A percentile compares a stretch with the other conserved stretches of the same genome.
These are phyloP conservation scores for Ophioninae sp. DNA, from an alignment of 2,888 invertebrate genomes.

Conservation along the genomic window DNA sequence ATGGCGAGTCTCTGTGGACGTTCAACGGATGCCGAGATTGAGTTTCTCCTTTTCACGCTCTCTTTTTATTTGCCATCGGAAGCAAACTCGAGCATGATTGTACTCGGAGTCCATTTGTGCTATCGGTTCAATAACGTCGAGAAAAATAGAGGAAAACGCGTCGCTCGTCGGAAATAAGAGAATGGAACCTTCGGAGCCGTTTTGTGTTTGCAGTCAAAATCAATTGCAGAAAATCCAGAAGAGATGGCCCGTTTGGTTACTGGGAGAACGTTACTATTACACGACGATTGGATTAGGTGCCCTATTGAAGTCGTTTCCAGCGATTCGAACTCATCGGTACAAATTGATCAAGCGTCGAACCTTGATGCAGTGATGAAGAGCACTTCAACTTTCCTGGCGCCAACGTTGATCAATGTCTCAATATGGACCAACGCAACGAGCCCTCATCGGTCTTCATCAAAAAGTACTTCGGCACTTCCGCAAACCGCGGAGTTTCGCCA, in stretches of 20 bases:
- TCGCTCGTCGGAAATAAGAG: slow-evolving; percentile 18
- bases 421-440: slow-evolving; percentile 2
- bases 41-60: slow-evolving; percentile 27
- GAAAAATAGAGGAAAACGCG: slow-evolving; percentile 10
- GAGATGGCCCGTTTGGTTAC: neutral
- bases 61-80: slow-evolving; percentile 36
- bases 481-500: neutral
- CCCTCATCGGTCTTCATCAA: slow-evolving; percentile 15
- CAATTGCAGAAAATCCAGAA: neutral
- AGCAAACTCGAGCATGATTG: slow-evolving; percentile 11
- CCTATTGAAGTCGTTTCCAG: neutral
- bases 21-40: slow-evolving; percentile 30
- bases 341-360: neutral
- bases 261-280: neutral
- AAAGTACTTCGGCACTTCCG: slow-evolving; percentile 1
- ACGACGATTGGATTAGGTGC: neutral
- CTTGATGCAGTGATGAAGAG: neutral
- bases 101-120: neutral
- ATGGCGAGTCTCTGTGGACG: slow-evolving; percentile 44
- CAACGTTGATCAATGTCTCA: slow-evolving; percentile 18
- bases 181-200: neutral
- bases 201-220: slow-evolving; percentile 8
- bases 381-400: slow-evolving; percentile 14
- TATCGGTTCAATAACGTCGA: slow-evolving; percentile 3
- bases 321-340: neutral